Percentiles rank a stretch among this genome's conserved stretches.
Conservation (phyloP, 1,140 invertebrate genomes). For the Musca domestica region DNA sequence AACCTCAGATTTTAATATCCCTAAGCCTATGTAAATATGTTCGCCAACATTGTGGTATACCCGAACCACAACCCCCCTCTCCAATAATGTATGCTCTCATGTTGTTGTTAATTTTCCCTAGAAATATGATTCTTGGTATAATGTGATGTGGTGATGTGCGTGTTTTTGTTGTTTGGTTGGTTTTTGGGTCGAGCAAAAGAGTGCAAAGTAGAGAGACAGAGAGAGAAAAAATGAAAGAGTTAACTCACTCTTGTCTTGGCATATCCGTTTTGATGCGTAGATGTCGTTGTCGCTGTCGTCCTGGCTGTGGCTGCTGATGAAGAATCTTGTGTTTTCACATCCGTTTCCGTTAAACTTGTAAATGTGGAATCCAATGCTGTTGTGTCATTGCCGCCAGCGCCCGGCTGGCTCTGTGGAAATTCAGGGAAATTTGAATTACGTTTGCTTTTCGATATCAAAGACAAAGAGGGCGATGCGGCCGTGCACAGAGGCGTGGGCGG, state of each 20-base stretch:
- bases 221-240: too few relatives aligned
- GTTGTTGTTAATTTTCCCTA: too few relatives aligned
- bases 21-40: too few relatives aligned
- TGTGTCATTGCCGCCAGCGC: neutral
- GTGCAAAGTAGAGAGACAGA: too few relatives aligned
- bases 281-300: neutral
- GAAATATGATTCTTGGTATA: too few relatives aligned
- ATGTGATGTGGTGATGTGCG: too few relatives aligned
- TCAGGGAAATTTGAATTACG: slow-evolving; percentile 16
- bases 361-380: neutral
- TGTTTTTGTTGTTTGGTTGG: too few relatives aligned
- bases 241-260: slow-evolving; percentile 3
- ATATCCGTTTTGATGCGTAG: slow-evolving; percentile 14
- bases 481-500: slow-evolving; percentile 34
- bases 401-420: slow-evolving; percentile 6
- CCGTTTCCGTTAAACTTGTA: slow-evolving; percentile 19
- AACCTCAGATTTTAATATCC: too few relatives aligned
- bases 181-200: too few relatives aligned
- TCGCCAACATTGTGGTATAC: too few relatives aligned
- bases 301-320: neutral
- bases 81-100: too few relatives aligned
- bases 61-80: too few relatives aligned
- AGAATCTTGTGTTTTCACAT: slow-evolving; percentile 14
- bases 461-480: slow-evolving; percentile 14
- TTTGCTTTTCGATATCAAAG: slow-evolving; percentile 25